phyloP scores from a whole-genome alignment of 2,888 invertebrate genomes.

The Oscheius myriophilus region DNA sequence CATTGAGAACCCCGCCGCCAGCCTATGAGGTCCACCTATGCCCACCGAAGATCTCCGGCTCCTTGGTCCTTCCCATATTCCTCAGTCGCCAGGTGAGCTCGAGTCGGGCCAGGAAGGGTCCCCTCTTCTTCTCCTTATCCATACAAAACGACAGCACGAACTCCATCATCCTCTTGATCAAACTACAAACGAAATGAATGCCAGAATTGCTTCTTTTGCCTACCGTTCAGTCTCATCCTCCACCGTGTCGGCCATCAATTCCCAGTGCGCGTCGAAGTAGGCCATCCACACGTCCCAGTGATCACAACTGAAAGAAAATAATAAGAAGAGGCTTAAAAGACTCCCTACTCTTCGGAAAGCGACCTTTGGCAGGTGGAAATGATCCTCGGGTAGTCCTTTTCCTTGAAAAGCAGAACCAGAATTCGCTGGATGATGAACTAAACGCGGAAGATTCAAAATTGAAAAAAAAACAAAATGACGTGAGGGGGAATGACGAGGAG shows the following conservation, averaged over 20 bases:
- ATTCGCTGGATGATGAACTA: neutral
- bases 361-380: no score
- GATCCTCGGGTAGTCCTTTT: no score
- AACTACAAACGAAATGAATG: neutral
- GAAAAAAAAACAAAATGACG: neutral
- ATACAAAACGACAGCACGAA: neutral
- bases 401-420: no score
- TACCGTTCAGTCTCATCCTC: slow-evolving; percentile 3
- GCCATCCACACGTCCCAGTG: slow-evolving; percentile 48
- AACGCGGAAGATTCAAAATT: neutral
- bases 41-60: no score
- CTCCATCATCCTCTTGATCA: neutral
- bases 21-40: no score
- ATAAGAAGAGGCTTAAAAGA: neutral
- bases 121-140: neutral
- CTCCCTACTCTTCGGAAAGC: no score
- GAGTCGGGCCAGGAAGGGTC: slow-evolving; percentile 5
- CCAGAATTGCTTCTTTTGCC: neutral
- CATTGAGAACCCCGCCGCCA: no score
- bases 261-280: slow-evolving; percentile 31
- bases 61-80: no score
- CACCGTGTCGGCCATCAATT: slow-evolving; percentile 7
- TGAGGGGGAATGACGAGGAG: slow-evolving; percentile 1
- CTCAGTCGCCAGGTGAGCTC: neutral
- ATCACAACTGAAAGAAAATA: slow-evolving; percentile 32